Conservation (phyloP, 2,888 invertebrate genomes). For the Sthenelais limicola region DNA sequence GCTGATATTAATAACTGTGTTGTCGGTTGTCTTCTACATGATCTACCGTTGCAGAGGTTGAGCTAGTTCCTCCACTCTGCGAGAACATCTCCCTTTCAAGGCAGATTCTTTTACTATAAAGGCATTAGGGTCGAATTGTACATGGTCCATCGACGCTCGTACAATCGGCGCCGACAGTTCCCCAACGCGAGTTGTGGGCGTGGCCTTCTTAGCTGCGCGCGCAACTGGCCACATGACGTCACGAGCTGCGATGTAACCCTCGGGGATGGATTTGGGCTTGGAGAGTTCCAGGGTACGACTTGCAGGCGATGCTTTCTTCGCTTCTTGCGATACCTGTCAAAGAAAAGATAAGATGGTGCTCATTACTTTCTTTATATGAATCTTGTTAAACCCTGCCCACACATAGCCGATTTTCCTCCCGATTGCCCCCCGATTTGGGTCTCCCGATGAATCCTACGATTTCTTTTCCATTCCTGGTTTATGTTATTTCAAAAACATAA, state of each 20-base stretch:
- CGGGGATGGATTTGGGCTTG: conserved; percentile 58
- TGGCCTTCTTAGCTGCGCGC: conserved; percentile 59
- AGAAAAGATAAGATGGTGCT: background rate
- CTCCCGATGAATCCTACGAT: too few relatives aligned
- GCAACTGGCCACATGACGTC: conserved; percentile 60
- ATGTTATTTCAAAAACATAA: too few relatives aligned
- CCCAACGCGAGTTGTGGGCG: conserved; percentile 9
- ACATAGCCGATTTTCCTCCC: too few relatives aligned
- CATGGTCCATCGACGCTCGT: conserved; percentile 67
- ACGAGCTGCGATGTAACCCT: conserved; percentile 60
- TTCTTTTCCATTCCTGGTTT: too few relatives aligned
- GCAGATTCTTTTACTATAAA: conserved; percentile 65
- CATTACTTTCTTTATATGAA: background rate
- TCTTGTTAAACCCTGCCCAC: too few relatives aligned
- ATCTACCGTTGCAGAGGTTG: conserved; percentile 57
- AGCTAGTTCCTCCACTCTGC: conserved; percentile 60
- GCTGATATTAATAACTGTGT: too few relatives aligned
- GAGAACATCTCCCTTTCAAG: conserved; percentile 60
- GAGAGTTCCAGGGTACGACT: conserved; percentile 61
- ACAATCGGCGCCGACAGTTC: conserved; percentile 55
- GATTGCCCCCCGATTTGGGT: too few relatives aligned
- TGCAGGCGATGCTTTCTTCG: conserved; percentile 61
- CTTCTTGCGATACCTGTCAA: conserved; percentile 57
- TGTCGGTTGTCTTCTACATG: too few relatives aligned
- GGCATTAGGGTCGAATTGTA: conserved; percentile 69